Conservation (phyloP, 2,888 invertebrate genomes). For the Calameuta pallipes region DNA sequence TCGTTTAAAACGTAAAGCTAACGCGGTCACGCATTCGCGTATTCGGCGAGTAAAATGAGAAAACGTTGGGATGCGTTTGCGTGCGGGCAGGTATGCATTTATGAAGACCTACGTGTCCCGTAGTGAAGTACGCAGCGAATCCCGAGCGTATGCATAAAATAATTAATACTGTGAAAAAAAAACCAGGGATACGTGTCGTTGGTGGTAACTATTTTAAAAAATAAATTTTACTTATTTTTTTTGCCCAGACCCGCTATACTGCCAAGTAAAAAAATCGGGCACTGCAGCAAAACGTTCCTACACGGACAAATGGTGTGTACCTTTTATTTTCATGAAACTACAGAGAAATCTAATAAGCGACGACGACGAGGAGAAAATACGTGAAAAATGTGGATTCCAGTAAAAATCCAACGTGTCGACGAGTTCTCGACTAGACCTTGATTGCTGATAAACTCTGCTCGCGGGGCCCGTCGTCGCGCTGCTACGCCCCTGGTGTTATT, state of each 20-base stretch:
- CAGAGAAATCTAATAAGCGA: background rate
- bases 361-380: background rate
- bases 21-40: background rate
- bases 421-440: background rate
- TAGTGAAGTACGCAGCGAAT: background rate
- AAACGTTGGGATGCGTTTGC: background rate
- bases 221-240: background rate
- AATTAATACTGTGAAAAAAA: background rate
- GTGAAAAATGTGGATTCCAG: background rate
- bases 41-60: background rate
- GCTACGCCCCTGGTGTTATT: background rate
- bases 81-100: background rate
- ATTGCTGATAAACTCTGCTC: background rate
- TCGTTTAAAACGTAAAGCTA: background rate
- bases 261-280: background rate
- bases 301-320: background rate
- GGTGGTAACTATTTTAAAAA: background rate
- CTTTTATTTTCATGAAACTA: background rate
- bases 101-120: background rate
- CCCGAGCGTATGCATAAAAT: background rate
- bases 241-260: background rate
- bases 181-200: background rate
- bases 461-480: background rate
- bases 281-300: background rate
- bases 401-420: background rate